These are phyloP conservation scores for Antheraea assamensis DNA, from an alignment of 2,888 invertebrate species.

Conservation along the genomic window DNA sequence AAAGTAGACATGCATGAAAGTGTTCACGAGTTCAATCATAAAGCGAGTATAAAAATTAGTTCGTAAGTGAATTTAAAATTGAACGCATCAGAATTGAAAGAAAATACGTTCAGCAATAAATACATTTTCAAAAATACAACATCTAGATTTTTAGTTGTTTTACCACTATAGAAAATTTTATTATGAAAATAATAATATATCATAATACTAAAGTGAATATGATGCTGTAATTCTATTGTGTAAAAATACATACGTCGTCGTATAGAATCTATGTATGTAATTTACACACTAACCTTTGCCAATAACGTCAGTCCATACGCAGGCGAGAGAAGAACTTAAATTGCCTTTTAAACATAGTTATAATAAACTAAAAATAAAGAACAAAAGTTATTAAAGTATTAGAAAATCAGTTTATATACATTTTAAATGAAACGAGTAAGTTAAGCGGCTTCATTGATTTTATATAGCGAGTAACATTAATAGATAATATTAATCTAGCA, in stretches of 20 bases:
- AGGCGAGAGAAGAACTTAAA: background rate
- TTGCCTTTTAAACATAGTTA: background rate
- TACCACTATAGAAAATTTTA: background rate
- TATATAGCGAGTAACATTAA: too few species aligned
- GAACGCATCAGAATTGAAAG: background rate
- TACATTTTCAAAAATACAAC: background rate
- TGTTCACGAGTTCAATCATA: background rate
- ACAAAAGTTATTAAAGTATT: background rate
- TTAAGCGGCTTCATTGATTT: too few species aligned
- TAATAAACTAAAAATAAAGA: too few species aligned
- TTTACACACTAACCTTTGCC: conserved; percentile 11
- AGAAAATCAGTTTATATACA: background rate
- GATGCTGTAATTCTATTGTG: background rate
- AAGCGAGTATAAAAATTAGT: background rate
- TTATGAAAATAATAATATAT: background rate
- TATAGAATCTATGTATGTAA: background rate
- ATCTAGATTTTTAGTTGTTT: background rate
- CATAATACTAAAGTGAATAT: background rate
- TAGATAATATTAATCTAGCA: too few species aligned
- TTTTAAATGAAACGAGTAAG: too few species aligned
- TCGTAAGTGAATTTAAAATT: background rate
- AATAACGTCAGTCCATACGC: background rate
- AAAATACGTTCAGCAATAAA: background rate
- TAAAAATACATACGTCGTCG: background rate
- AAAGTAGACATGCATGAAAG: background rate